Conservation (phyloP, 2,113 vertebrate species). For the Chitala chitala region DNA sequence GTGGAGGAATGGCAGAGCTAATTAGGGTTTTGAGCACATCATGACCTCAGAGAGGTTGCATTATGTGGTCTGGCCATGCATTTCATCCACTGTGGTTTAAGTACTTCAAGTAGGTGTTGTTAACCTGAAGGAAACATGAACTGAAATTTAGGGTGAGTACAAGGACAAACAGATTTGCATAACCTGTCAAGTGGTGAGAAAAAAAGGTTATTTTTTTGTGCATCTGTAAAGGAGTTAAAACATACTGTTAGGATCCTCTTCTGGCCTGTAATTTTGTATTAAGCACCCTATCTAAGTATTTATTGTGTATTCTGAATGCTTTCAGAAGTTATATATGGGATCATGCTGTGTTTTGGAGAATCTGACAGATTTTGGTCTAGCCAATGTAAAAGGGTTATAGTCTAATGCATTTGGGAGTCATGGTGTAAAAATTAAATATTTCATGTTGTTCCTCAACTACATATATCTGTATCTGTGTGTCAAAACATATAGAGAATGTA, state of each 20-base stretch:
- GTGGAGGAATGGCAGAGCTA: not conserved
- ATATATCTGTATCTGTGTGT: too few relatives aligned
- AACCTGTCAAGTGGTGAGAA: conserved; percentile 12
- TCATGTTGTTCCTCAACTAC: too few relatives aligned
- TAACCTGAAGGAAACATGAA: conserved; percentile 12
- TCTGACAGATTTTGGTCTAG: too few relatives aligned
- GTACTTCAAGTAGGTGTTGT: not conserved
- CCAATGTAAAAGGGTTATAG: too few relatives aligned
- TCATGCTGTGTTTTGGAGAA: too few relatives aligned
- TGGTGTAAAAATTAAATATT: too few relatives aligned
- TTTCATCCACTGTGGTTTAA: not conserved
- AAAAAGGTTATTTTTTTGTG: conserved; percentile 3
- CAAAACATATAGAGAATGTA: too few relatives aligned
- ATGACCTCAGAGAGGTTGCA: conserved; percentile 3
- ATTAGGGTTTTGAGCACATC: conserved; percentile 11
- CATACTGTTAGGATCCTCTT: not conserved
- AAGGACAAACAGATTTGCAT: conserved; percentile 14
- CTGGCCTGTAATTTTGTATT: conserved; percentile 2
- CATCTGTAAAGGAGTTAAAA: conserved; percentile 4
- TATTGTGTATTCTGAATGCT: not conserved
- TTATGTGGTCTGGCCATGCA: not conserved
- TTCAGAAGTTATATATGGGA: too few relatives aligned
- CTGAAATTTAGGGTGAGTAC: not conserved
- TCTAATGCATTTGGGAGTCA: too few relatives aligned
- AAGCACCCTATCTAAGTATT: not conserved